Percentiles rank a stretch among this genome's conserved stretches.
These are phyloP conservation scores for Anolis carolinensis DNA, from an alignment of 2,113 vertebrate species.

Conservation along the genomic window DNA sequence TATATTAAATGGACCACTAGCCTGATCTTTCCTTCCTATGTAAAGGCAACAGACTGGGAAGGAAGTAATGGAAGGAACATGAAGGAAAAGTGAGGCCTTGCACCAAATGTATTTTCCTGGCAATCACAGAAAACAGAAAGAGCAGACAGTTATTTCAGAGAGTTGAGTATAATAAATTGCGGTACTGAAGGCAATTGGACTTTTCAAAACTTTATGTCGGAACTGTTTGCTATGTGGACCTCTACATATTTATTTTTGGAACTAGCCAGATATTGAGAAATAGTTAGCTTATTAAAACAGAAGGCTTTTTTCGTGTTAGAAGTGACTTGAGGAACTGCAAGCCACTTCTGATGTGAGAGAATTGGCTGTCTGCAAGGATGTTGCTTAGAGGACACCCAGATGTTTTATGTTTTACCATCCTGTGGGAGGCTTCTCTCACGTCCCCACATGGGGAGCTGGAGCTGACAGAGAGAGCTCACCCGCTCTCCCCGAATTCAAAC, in stretches of 20 bases:
- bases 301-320: too few species aligned
- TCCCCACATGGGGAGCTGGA: too few species aligned
- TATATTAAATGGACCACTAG: neutral
- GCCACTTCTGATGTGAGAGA: too few species aligned
- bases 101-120: neutral
- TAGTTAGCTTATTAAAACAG: too few species aligned
- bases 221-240: constrained; percentile 51
- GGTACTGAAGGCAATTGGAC: neutral
- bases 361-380: too few species aligned
- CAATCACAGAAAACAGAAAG: neutral
- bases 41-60: neutral
- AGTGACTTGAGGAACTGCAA: too few species aligned
- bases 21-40: neutral
- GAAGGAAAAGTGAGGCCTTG: neutral
- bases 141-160: neutral
- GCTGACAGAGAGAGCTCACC: too few species aligned
- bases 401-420: too few species aligned
- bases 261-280: neutral
- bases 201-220: neutral
- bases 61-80: too few species aligned
- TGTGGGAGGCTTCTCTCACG: too few species aligned
- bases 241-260: constrained; percentile 15
- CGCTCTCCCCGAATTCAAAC: too few species aligned
- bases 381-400: too few species aligned
- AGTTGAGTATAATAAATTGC: neutral